A percentile compares a stretch with the other conserved stretches of the same genome.
Conservation (phyloP, 2,888 invertebrate genomes). For the Drosophila percnosoma region DNA sequence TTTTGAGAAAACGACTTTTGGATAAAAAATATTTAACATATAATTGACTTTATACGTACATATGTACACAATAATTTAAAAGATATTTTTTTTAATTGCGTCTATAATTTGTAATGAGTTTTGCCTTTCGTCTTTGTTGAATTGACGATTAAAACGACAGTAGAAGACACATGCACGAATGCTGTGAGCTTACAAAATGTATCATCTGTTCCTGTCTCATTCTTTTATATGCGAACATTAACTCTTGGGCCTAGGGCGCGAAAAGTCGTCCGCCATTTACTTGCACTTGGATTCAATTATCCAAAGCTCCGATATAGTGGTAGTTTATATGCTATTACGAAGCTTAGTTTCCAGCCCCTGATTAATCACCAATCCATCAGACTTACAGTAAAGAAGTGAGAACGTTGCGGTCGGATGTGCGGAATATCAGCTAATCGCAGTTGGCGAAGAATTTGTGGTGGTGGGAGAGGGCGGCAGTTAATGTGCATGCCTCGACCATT, state of each 20-base stretch:
- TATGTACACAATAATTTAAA: background rate
- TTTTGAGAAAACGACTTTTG: background rate
- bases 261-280: background rate
- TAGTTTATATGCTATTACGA: background rate
- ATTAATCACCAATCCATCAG: background rate
- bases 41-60: background rate
- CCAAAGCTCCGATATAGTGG: background rate
- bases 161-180: background rate
- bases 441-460: background rate
- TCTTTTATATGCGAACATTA: background rate
- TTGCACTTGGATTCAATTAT: background rate
- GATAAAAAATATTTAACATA: background rate
- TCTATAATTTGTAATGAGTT: background rate
- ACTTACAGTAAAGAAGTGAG: background rate
- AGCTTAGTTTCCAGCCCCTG: background rate
- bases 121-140: background rate
- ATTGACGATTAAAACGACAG: background rate
- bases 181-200: background rate
- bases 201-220: slow-evolving; percentile 1
- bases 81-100: background rate
- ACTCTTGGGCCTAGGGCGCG: background rate
- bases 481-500: no score
- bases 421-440: no score
- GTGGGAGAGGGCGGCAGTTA: background rate
- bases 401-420: background rate